Base-by-base conservation (phyloP, 2,888 invertebrate species). In the Acanthopleura granulata region DNA sequence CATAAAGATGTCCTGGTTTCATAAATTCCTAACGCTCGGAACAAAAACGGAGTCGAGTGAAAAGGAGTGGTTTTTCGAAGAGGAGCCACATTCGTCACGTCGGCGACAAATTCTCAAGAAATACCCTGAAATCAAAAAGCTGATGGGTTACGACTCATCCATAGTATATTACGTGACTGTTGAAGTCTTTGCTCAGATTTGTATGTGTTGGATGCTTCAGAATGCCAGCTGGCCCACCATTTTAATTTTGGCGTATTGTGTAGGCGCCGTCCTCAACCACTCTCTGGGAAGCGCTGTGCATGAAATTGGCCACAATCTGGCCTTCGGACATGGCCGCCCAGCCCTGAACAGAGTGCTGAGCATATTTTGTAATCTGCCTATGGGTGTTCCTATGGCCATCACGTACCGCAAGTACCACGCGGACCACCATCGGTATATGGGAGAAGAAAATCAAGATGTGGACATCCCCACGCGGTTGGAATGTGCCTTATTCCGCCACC, bases 51-150 rank as follows among this genome's bases (percentile, higher is more conserved):
- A 77, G 29, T 77, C 81, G 0, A 72, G 79, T 0, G 86, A 85
- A 15, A 87, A 89, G 51, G 88, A 98, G 89, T 99, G 99, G 99
- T 93, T 94, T 50, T 96, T 96, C 87, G 95, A 96, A 0, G 98
- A 98, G 88, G 99, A 99, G 90, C 99, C 99, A 1, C 99, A 99
- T 90, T 97, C 97, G 3, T 94, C 94, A 77, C 93, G 99, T 76
- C 93, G 99, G 78, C 96, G 96, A 92, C 93, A 95, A 83, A 99
- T 99, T 89, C 93, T 99, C 88, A 83, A 82, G 72, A 89, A 88
- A 77, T 85, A 91, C 77, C 90, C 90, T 9, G 86, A 91, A 80
- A 90, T 91, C 29, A 91, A 90, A 77, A 84, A 86, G 61, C 83
- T 91, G 18, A 90, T 91, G 90, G 90, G 89, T 18, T 85, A 86